Evolutionary conservation across 2,888 invertebrate species (phyloP), one percentile per base, ranked within the genome.

Genomic region (Craniophora ligustri): DNA sequence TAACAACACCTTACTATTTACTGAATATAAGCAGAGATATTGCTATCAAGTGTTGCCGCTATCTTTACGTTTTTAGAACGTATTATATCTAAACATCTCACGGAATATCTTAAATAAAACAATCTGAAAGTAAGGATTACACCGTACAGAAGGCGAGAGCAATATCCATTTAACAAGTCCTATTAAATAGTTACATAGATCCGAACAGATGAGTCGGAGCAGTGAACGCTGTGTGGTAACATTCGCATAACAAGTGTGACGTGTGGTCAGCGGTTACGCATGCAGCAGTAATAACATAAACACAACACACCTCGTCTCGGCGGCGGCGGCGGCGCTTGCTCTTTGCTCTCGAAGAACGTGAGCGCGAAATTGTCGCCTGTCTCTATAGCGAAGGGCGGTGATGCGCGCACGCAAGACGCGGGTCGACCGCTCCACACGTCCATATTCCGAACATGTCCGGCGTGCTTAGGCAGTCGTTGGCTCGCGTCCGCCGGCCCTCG

Each of bases 321-420:
- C 76, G 82, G 84, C 67, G 91, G 85, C 66, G 92, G 87, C 72
- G 92, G 85, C 40, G 70, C 65, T 70, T 89, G 57, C 79, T 96
- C 96, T 61, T 95, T 94, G 63, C 91, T 91, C 87, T 97, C 96
- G 93, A 97, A 97, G 92, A 97, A 97, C 87, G 96, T 95, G 82
- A 97, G 94, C 88, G 97, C 96, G 88, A 97, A 97, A 87, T 97
- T 96, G 68, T 96, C 95, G 82, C 95, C 95, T 74, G 96, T 95
- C 87, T 96, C 96, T 89, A 96, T 96, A 79, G 95, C 95, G 94
- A 85, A 95, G 93, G 83, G 94, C 91, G 79, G 94, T 89, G 88
- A 94, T 94, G 84, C 95, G 95, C 76, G 94, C 87, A 68, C 95
- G 85, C 95, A 94, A 84, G 95, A 85, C 87, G 94, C 94, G 88